Evolutionary conservation across 2,113 vertebrate genomes (phyloP), one percentile per base, ranked within the genome.

Genomic region (Delphinapterus leucas): DNA sequence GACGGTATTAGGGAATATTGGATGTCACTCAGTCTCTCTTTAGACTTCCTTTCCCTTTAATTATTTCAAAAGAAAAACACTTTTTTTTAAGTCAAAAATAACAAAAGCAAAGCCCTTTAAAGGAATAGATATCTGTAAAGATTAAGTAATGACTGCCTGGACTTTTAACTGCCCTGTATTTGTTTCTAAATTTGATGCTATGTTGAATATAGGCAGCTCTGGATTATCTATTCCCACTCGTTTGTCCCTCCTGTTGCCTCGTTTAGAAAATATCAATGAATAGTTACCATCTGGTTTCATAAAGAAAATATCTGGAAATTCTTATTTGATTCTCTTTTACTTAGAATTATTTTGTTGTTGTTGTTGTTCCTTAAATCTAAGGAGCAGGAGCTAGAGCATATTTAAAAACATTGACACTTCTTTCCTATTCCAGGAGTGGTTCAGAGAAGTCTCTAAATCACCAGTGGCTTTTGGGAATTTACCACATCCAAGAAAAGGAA

Each of bases 1-100:
- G 96, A 98, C 96, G 96, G 95, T 98, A 98, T 98, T 98, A 98
- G 96, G 82, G 98, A 98, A 98, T 99, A 99, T 98, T 98, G 98
- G 91, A 97, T 99, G 98, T 98, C 98, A 96, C 92, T 97, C 90
- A 0, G 0, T 81, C 97, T 98, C 98, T 98, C 97, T 98, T 98
- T 96, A 95, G 97, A 97, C 88, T 98, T 98, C 95, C 96, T 98
- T 98, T 98, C 95, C 97, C 92, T 98, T 98, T 98, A 98, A 98
- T 98, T 98, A 98, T 97, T 97, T 98, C 77, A 63, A 93, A 98
- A 98, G 93, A 96, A 98, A 98, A 99, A 98, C 90, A 98, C 90
- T 65, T n/a, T 79, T 79, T 49, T 79, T 79, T 98, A 88, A 82
- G 58, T 94, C 88, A 98, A 3, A 58, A 98, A 96, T 98, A 98